Base-by-base conservation (phyloP, 2,113 vertebrate species). In the Rhinolophus sinicus region DNA sequence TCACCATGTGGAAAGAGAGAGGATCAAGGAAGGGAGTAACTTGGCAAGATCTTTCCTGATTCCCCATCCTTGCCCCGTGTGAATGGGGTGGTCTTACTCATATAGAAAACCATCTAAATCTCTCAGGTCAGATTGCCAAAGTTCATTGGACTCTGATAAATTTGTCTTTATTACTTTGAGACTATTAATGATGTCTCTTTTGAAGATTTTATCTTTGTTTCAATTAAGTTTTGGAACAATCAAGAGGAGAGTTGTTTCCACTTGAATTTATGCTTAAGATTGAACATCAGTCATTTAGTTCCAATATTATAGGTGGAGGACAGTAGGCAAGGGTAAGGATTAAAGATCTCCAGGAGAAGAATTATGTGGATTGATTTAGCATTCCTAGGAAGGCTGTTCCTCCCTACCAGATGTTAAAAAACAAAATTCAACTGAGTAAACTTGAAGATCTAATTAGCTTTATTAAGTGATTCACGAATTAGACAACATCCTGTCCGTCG, bases 221-320 rank as follows among this genome's bases (percentile, higher is more conserved):
- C 22, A 58, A 5, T 81, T 94, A 77, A 18, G 11, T 72, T 93
- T 94, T 77, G 33, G 30, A 96, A 56, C 28, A 85, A 54, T 88
- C 24, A 75, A 60, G 58, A 96, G 14, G 70, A 60, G 58, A 96
- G 14, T 81, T 70, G 19, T 69, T 91, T 28, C 44, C 22, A 22
- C 62, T 47, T 93, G 86, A 70, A 56, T 83, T 83, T 28, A 88
- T 44, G n/a, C 62, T 88, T 78, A 69, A 35, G 44, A 60, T 14
- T 52, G 84, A 58, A 11, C 40, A 89, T 86, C 11, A 35, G 4
- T 84, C 13, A 30, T 73, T 95, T 89, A 67, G 3, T 77, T 60
- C 22, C 40, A 65, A 30, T 78, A 40, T 47, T 35, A 18, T 96
- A n/a, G 21, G 3, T 65, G 8, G 19, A 14, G 11, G 26, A 50